Conservation (phyloP, 1,140 invertebrate genomes). For the Bombus ignitus region DNA sequence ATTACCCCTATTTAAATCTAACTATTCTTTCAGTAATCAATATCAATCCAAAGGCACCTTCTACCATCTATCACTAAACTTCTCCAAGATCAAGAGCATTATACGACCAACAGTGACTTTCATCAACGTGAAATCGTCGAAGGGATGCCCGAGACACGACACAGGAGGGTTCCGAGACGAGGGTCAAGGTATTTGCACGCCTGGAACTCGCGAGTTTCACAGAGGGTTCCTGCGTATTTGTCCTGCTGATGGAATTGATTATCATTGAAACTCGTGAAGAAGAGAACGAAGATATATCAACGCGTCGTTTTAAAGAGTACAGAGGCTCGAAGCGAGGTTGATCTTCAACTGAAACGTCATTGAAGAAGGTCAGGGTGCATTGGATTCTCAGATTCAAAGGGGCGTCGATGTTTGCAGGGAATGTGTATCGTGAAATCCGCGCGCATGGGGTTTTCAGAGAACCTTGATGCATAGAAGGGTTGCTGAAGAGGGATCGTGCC, state of each 20-base stretch:
- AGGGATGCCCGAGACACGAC: neutral
- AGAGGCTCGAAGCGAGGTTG: neutral
- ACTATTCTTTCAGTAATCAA: neutral
- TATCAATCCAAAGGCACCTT: neutral
- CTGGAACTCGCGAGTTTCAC: neutral
- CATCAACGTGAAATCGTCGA: neutral
- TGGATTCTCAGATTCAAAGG: conserved; percentile 32
- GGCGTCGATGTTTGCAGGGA: conserved; percentile 3
- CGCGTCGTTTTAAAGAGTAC: no score
- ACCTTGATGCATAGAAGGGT: neutral
- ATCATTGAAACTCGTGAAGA: neutral
- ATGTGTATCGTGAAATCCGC: conserved; percentile 3
- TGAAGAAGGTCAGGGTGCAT: conserved; percentile 27
- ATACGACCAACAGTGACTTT: neutral
- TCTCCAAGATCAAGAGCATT: neutral
- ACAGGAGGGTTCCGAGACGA: neutral
- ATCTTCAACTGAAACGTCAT: neutral
- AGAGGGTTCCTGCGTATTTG: conserved; percentile 1
- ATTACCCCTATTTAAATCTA: neutral
- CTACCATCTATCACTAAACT: no score
- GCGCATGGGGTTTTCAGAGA: neutral
- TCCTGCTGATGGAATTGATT: conserved; percentile 31
- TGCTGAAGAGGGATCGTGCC: neutral
- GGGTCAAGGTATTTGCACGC: conserved; percentile 15
- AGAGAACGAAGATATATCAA: neutral